Percentiles rank a stretch among this genome's conserved stretches.
These are phyloP conservation scores for Taxidea taxus DNA, from an alignment of 2,113 vertebrate genomes.

Conservation along the genomic window DNA sequence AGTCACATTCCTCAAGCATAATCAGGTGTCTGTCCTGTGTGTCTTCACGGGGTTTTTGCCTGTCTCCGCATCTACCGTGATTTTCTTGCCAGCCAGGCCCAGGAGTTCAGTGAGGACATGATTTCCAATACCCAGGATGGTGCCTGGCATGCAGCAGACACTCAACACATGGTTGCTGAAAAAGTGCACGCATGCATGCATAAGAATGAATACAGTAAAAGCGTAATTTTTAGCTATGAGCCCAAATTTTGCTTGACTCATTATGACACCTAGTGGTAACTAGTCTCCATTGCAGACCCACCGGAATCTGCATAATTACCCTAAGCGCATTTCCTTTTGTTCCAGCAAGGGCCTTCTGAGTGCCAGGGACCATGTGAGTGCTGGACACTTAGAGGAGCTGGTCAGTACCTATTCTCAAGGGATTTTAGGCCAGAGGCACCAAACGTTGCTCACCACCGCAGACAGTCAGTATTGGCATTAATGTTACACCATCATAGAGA, in stretches of 20 bases:
- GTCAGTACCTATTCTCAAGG: background rate
- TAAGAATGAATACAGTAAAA: background rate
- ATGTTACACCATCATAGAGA: accelerated
- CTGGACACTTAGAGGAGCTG: background rate
- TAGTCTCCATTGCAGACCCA: background rate
- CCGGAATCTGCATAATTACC: background rate
- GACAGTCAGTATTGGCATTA: background rate
- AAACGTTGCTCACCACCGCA: background rate
- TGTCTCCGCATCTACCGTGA: background rate
- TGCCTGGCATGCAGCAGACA: background rate
- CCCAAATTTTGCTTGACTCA: background rate
- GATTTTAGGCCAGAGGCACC: background rate
- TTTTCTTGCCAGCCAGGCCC: background rate
- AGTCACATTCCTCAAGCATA: background rate
- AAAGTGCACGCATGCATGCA: background rate
- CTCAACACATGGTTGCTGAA: background rate
- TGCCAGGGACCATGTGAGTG: background rate
- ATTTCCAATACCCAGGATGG: background rate
- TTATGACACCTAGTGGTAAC: background rate
- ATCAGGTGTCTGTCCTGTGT: background rate
- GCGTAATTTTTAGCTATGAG: background rate
- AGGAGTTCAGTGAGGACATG: background rate
- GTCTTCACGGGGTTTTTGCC: background rate
- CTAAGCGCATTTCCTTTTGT: background rate
- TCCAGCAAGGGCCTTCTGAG: background rate